phyloP scores from a whole-genome alignment of 2,113 vertebrate species.

The Lycaon pictus region DNA sequence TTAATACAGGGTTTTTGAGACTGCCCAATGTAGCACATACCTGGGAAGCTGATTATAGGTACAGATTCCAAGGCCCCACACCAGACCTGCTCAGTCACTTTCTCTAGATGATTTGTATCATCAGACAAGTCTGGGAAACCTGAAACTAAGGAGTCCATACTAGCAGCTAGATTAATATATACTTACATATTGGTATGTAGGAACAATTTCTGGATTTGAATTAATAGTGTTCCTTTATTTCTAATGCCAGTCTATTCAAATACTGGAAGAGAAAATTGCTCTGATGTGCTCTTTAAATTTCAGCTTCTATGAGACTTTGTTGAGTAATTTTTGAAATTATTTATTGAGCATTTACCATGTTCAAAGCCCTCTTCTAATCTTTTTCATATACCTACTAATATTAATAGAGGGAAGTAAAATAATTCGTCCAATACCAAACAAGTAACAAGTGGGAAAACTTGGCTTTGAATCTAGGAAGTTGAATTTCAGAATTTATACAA shows the following conservation, averaged over 20 bases:
- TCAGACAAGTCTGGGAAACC: not conserved
- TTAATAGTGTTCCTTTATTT: conserved; percentile 56
- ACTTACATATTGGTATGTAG: conserved; percentile 1
- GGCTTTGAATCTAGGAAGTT: conserved; percentile 29
- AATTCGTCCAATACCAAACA: not conserved
- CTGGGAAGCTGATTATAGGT: conserved; percentile 36
- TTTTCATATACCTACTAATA: conserved; percentile 23
- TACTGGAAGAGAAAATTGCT: conserved; percentile 47
- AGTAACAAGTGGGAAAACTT: not conserved
- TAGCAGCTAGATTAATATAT: not conserved
- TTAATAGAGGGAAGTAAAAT: conserved; percentile 25
- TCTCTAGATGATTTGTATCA: conserved; percentile 39
- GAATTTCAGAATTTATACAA: conserved; percentile 34
- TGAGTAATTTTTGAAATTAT: conserved; percentile 32
- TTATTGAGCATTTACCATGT: conserved; percentile 14
- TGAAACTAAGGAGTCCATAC: not conserved
- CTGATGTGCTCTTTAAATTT: conserved; percentile 53
- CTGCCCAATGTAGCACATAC: not conserved
- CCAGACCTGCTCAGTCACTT: conserved; percentile 25
- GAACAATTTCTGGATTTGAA: conserved; percentile 46
- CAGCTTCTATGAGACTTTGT: not conserved
- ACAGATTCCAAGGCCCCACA: not conserved
- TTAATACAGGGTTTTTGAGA: conserved; percentile 16
- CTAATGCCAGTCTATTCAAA: conserved; percentile 19
- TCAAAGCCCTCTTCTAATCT: not conserved